These are phyloP conservation scores for Pogona vitticeps DNA, from an alignment of 2,113 vertebrate genomes.

Conservation along the genomic window DNA sequence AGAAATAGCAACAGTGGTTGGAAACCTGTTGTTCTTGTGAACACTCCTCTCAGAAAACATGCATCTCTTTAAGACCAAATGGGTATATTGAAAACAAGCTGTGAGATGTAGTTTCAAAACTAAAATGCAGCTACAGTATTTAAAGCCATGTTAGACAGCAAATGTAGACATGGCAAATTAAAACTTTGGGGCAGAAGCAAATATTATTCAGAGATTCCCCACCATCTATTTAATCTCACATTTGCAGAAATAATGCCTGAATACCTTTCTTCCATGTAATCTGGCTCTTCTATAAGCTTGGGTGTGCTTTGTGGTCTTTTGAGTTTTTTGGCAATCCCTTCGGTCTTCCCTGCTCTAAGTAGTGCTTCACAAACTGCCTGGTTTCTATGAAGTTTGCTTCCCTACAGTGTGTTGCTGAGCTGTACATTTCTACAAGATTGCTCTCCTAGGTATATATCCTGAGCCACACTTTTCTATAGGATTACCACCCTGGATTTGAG, in stretches of 20 bases:
- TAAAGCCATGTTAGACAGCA: background rate
- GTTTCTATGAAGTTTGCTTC: background rate
- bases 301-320: background rate
- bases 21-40: constrained; percentile 1
- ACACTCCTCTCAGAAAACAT: background rate
- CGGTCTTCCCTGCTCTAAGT: background rate
- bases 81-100: no score
- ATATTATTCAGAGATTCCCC: no score
- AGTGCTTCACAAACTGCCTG: background rate
- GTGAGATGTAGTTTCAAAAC: background rate
- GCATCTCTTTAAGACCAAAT: background rate
- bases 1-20: constrained; percentile 10
- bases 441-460: no score
- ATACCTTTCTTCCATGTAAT: background rate
- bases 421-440: background rate
- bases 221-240: no score
- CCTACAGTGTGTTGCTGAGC: background rate
- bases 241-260: no score
- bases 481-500: background rate
- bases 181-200: background rate
- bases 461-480: no score
- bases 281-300: background rate
- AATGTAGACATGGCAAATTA: background rate
- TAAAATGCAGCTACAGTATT: constrained; percentile 4
- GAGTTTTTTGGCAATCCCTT: background rate